Evolutionary conservation across 2,797 vertebrate species (phyloP), one percentile per base, ranked within the genome.

Genomic region (Hafferia zeledoni): DNA sequence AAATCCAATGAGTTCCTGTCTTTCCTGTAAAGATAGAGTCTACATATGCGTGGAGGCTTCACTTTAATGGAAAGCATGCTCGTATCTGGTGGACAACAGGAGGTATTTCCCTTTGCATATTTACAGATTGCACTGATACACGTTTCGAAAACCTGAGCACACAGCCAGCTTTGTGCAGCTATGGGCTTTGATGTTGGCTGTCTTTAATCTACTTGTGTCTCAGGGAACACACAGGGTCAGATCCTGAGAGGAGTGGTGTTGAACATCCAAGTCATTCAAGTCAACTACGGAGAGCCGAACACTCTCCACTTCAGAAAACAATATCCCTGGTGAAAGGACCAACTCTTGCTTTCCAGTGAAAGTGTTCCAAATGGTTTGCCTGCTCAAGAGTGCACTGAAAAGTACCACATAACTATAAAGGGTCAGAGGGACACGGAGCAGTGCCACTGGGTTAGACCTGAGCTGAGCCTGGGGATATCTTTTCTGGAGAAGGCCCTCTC

Each of bases 41-140:
- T 84, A 71, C 91, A 84, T 33, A 87, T 63, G 60, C 6, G 53
- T 55, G 64, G 47, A 88, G 57, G 55, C 18, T 56, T 91, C 83
- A 74, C 17, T 50, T 39, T 76, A 83, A 93, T 74, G 77, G 82
- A 71, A 95, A 95, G 55, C 63, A 89, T 0, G 0, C 57, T 88
- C 61, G 15, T 46, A 19, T 95, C 47, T 85, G 74, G 85, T 71
- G 82, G 83, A 43, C 83, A 93, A 79, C 49, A 75, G 83, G 92
- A 97, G 71, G 56, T 37, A 91, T 85, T 94, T 92, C 82, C 83
- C n/a, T 88, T 80, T 41, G 47, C 50, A 35, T 55, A 49, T 71
- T 87, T 41, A 68, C 52, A 91, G 74, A 39, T 77, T 84, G 64
- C 43, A 56, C 79, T 88, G 78, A 60, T 1, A 91, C 12, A 24